Evolutionary conservation across 2,797 vertebrate genomes (phyloP), one percentile per base, ranked within the genome.

Genomic region (Cetoscarus ocellatus): DNA sequence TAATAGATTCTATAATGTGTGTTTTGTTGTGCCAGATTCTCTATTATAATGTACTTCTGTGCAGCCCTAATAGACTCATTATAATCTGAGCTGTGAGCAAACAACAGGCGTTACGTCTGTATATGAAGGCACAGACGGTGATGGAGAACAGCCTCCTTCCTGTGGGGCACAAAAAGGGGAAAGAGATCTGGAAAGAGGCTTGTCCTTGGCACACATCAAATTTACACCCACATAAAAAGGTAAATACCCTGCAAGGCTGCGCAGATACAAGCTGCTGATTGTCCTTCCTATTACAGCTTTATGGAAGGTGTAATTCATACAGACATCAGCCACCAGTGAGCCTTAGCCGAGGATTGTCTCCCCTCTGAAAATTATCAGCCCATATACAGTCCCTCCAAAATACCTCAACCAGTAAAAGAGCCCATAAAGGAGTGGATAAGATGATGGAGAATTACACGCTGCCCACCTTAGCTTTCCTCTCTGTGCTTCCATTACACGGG

Each of bases 211-310:
- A 75, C 73, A 73, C 77, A 70, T 88, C 85, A 91, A 90, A 93
- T 94, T 93, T 92, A 94, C 83, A 69, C 75, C 86, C 86, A 84
- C 89, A 92, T 95, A 93, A 94, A 94, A 94, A 86, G 86, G 91
- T 91, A 94, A 94, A 93, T 90, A 92, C 78, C 55, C 82, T 85
- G 79, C 85, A 77, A 93, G 88, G 91, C 88, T 86, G 89, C 75
- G 70, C 88, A 85, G 92, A 91, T 92, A 93, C 87, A 88, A 91
- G 90, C 86, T 88, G 82, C 88, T 91, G 90, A 94, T 94, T 87
- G 89, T 88, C 86, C 83, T 86, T 83, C 88, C 91, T 93, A 90
- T 94, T 93, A 93, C 88, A 88, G 86, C 83, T 93, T 94, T 92
- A 94, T 93, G 88, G 86, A 75, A 79, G 86, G 75, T 79, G 88